These are phyloP conservation scores for Tetragnatha montana DNA, from an alignment of 2,888 invertebrate species.

Conservation along the genomic window DNA sequence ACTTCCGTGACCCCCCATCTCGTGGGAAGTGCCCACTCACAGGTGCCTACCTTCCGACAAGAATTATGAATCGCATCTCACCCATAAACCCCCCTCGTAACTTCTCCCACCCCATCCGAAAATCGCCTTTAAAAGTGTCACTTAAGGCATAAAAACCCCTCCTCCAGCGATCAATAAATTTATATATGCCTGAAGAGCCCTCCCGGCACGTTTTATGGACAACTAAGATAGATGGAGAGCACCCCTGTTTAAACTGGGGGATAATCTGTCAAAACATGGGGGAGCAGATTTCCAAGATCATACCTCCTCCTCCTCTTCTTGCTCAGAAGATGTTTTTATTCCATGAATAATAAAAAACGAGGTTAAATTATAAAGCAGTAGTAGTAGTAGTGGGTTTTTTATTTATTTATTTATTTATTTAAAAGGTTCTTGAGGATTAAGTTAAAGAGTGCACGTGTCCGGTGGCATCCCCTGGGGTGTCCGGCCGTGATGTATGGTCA, in stretches of 20 bases:
- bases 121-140: slow-evolving; percentile 32
- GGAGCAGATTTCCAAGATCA: slow-evolving; percentile 1
- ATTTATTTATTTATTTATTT: background rate
- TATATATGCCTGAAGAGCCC: background rate
- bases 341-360: background rate
- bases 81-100: background rate
- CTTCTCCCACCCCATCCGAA: background rate
- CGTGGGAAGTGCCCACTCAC: no score
- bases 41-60: no score
- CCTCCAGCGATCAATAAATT: slow-evolving; percentile 24
- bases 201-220: slow-evolving; percentile 35
- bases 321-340: background rate
- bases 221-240: slow-evolving; percentile 35
- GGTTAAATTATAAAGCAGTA: background rate
- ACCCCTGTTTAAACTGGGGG: slow-evolving; percentile 29
- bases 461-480: background rate
- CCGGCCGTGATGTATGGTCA: background rate
- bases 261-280: slow-evolving; percentile 23
- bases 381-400: background rate
- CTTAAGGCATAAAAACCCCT: slow-evolving; percentile 32
- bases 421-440: background rate
- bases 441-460: background rate
- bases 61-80: no score
- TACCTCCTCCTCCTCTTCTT: background rate
- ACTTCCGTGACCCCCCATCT: no score